These are phyloP conservation scores for Psilopogon haemacephalus DNA, from an alignment of 2,113 vertebrate species.

Conservation along the genomic window DNA sequence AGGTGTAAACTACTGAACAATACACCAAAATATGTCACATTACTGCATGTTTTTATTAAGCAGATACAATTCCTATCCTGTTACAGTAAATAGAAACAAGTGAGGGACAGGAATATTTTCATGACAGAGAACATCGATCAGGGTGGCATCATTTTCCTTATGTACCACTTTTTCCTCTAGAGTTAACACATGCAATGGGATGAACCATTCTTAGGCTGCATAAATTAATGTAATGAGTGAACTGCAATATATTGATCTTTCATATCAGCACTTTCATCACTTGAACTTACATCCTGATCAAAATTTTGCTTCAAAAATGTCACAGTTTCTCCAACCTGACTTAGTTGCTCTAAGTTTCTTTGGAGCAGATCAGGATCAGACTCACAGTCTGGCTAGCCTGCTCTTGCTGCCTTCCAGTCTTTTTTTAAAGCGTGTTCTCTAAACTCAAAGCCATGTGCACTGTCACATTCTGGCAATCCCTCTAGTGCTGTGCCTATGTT, in stretches of 20 bases:
- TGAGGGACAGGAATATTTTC: not conserved
- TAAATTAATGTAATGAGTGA: not conserved
- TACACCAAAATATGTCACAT: not conserved
- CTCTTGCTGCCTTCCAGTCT: conserved; percentile 18
- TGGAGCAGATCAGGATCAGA: not conserved
- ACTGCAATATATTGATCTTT: not conserved
- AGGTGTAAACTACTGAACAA: not conserved
- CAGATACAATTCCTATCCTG: not conserved
- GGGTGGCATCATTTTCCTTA: not conserved
- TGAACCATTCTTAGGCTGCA: not conserved
- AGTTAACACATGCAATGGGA: not conserved
- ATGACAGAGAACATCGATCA: not conserved
- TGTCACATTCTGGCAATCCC: conserved; percentile 62
- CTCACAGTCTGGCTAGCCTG: conserved; percentile 28
- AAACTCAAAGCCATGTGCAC: conserved; percentile 55
- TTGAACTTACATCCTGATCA: not conserved
- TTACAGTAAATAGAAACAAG: not conserved
- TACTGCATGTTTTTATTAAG: not conserved
- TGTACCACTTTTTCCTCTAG: not conserved
- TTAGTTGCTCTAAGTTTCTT: not conserved
- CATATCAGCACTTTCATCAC: not conserved
- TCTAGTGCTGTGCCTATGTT: conserved; percentile 49
- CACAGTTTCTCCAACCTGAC: not conserved
- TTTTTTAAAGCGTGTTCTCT: conserved; percentile 22
- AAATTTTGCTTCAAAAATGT: not conserved